Evolutionary conservation across 2,113 vertebrate genomes (phyloP).

Genomic region (Nycticryphes semicollaris): DNA sequence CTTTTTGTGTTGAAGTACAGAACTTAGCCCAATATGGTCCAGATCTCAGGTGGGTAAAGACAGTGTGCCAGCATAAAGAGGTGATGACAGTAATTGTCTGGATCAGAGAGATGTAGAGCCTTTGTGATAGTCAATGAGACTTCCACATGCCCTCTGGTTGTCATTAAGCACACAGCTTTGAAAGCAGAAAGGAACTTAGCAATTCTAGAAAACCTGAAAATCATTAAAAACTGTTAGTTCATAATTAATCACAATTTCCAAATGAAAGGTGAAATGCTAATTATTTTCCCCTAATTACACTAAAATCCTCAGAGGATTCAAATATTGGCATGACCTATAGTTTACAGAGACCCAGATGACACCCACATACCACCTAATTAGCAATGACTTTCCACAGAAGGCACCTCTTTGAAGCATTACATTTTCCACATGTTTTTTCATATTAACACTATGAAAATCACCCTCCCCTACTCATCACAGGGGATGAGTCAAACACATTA

Average conservation of each 20-base stretch:
- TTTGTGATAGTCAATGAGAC: conserved; percentile 5
- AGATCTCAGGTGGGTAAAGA: not conserved
- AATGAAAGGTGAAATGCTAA: conserved; percentile 45
- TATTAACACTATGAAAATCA: conserved; percentile 41
- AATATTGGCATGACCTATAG: conserved; percentile 67
- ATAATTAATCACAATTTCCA: conserved; percentile 37
- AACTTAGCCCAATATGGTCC: not conserved
- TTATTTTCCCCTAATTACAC: not conserved
- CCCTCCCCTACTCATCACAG: not conserved
- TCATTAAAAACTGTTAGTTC: not conserved
- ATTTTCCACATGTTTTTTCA: conserved; percentile 54
- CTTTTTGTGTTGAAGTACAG: not conserved
- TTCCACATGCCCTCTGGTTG: not conserved
- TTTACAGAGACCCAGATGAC: conserved; percentile 47
- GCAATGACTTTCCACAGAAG: conserved; percentile 42
- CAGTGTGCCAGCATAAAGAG: not conserved
- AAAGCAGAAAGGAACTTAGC: not conserved
- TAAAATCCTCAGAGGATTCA: conserved; percentile 42
- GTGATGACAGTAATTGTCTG: not conserved
- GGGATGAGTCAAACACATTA: conserved; percentile 57
- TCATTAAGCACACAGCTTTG: not conserved
- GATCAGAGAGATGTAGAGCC: not conserved
- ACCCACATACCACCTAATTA: conserved; percentile 58
- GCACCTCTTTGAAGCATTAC: conserved; percentile 24
- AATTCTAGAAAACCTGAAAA: conserved; percentile 2